Evolutionary conservation across 2,797 vertebrate genomes (phyloP), one percentile per base, ranked within the genome.

Genomic region (Parambassis ranga): DNA sequence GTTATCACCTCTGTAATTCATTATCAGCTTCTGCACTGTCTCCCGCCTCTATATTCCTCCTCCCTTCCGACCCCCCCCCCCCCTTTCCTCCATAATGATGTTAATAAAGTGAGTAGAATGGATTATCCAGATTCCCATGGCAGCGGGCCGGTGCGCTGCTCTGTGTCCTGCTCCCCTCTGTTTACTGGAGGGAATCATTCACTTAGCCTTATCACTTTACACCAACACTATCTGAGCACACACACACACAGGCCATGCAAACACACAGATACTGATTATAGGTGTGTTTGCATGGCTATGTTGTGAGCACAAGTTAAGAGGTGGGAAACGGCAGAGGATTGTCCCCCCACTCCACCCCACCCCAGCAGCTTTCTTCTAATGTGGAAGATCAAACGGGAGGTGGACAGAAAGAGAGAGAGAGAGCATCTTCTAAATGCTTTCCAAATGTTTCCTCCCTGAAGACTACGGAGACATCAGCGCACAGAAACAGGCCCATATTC

Each of bases 71-170:
- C 50, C 44, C 62, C 58, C 14, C 11, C 35, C 10, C 24, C 11
- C 10, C 18, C 64, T 69, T 69, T 75, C 68, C 65, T 59, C 68
- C 66, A 71, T 82, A 73, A 82, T 78, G 65, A 77, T 73, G 76
- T 81, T 84, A 86, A 85, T 89, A 88, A 87, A 82, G 75, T 70
- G 70, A 70, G 44, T 74, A 66, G 74, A 84, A 89, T 86, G 85
- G 74, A 79, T 86, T 75, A 73, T 83, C 83, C 83, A 86, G 80
- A 86, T 85, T 89, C 81, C 82, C 78, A 82, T 86, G 85, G 85
- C 80, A 56, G 68, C 30, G 26, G 58, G 74, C 84, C 79, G 80
- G 73, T 73, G 58, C 77, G 66, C 77, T 53, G 69, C 75, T 72
- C 74, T 8, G 51, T 77, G 76, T 79, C 44, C 75, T 9, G 33